A percentile compares a stretch with the other conserved stretches of the same genome.
These are phyloP conservation scores for Poecile montanus DNA, from an alignment of 2,797 vertebrate genomes.

Conservation along the genomic window DNA sequence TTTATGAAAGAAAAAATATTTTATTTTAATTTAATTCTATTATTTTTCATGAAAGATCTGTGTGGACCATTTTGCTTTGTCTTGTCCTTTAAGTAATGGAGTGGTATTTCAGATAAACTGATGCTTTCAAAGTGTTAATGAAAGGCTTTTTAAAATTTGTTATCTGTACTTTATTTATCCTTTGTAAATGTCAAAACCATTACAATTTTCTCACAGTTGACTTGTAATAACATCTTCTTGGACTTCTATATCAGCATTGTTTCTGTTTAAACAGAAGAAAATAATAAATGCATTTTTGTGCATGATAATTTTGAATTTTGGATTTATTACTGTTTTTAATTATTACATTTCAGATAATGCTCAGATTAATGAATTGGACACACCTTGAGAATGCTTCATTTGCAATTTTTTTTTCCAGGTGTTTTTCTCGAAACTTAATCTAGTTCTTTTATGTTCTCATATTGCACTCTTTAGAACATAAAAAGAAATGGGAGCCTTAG, in stretches of 20 bases:
- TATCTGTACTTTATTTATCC: background rate
- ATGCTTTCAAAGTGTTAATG: background rate
- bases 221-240: background rate
- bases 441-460: background rate
- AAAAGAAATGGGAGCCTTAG: background rate
- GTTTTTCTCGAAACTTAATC: background rate
- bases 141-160: background rate
- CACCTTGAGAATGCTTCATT: background rate
- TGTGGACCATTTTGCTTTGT: background rate
- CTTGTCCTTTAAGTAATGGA: background rate
- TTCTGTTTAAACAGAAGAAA: background rate
- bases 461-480: background rate
- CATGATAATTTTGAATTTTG: background rate
- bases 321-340: background rate
- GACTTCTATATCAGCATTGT: background rate
- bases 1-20: background rate
- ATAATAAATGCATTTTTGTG: background rate
- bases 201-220: background rate
- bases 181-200: background rate
- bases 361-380: background rate
- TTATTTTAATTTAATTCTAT: background rate
- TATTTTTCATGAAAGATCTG: background rate
- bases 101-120: background rate
- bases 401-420: background rate
- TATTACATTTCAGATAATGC: background rate